phyloP scores from a whole-genome alignment of 2,797 vertebrate genomes.

The Tapera naevia region DNA sequence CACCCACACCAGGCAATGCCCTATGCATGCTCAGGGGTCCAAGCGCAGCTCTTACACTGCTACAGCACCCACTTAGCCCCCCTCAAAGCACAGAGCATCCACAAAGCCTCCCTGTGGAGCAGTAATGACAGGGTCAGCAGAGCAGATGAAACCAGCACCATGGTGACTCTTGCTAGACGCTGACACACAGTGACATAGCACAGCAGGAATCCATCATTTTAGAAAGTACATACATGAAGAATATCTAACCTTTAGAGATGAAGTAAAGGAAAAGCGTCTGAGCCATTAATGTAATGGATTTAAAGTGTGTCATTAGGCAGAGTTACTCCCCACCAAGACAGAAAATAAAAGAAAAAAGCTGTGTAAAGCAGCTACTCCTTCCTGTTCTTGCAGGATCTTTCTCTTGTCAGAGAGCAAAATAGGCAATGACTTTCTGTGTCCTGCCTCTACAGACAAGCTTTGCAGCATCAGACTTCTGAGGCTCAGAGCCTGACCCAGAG shows the following conservation, averaged over 20 bases:
- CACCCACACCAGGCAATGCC: background rate
- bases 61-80: background rate
- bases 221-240: accelerated
- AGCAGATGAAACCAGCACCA: background rate
- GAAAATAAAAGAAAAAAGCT: no score
- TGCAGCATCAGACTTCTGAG: background rate
- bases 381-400: background rate
- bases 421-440: background rate
- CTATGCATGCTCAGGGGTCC: accelerated
- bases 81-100: background rate
- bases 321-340: background rate
- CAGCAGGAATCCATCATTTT: background rate
- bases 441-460: background rate
- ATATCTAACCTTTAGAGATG: background rate
- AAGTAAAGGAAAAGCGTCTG: background rate
- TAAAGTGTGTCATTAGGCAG: background rate
- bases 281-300: background rate
- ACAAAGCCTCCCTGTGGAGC: background rate
- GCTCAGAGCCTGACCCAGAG: background rate
- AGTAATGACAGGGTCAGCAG: background rate
- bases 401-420: background rate
- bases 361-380: background rate
- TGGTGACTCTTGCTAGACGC: background rate
- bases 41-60: background rate
- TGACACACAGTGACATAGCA: background rate